Evolutionary conservation across 2,797 vertebrate genomes (phyloP).

Genomic region (Enteromius anoplus): DNA sequence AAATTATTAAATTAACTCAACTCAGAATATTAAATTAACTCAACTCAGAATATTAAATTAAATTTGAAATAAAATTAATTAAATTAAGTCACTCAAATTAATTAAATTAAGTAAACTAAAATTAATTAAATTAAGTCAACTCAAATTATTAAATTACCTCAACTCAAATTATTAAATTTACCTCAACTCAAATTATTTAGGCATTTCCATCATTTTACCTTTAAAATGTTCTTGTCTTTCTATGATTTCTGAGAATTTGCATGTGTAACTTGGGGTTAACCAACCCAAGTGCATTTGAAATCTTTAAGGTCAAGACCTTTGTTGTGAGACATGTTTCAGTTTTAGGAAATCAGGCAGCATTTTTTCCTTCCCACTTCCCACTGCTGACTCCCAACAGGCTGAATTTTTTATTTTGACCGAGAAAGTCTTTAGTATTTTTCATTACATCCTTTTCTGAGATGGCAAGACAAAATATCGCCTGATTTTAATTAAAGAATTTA

Average conservation of each 20-base stretch:
- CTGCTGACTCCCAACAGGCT: slow-evolving; percentile 1
- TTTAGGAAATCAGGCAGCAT: neutral
- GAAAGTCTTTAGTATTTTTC: neutral
- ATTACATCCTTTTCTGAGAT: neutral
- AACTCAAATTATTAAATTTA: too few species aligned
- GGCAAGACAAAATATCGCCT: neutral
- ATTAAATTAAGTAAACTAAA: too few species aligned
- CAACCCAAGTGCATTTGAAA: neutral
- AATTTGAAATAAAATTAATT: too few species aligned
- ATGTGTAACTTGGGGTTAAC: neutral
- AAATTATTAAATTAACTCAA: too few species aligned
- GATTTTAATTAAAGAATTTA: neutral
- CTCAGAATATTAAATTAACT: too few species aligned
- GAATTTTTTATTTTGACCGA: neutral
- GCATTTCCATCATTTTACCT: neutral
- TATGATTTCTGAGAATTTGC: neutral
- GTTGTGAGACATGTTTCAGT: neutral
- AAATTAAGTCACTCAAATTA: too few species aligned
- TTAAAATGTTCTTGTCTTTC: neutral
- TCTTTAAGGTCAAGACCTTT: neutral
- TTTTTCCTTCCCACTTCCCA: neutral
- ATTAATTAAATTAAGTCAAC: too few species aligned
- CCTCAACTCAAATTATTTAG: neutral
- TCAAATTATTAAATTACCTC: too few species aligned
- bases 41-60: too few species aligned